These are phyloP conservation scores for Crocodylus rhombifer DNA, from an alignment of 2,797 vertebrate genomes.

Conservation along the genomic window DNA sequence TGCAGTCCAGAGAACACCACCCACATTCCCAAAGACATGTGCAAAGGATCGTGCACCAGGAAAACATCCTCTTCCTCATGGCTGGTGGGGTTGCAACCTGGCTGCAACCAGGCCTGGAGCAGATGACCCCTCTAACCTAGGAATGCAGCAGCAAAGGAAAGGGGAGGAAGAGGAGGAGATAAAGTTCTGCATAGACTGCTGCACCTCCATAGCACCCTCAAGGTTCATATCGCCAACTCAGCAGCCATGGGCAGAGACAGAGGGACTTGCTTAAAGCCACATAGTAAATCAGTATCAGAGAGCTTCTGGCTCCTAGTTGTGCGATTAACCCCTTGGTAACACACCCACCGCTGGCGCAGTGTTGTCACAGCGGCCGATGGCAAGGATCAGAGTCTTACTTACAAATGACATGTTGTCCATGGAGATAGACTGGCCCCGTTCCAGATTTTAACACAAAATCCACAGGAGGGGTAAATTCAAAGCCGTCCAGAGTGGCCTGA, in stretches of 20 bases:
- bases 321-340: not conserved
- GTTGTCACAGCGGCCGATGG: fast-evolving
- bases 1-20: not conserved
- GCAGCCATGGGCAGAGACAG: not conserved
- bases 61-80: not conserved
- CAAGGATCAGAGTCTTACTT: conserved; percentile 27
- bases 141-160: not conserved
- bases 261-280: not conserved
- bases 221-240: not conserved
- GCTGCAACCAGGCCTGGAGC: too few relatives aligned
- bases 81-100: too few relatives aligned
- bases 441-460: conserved; percentile 75
- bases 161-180: not conserved
- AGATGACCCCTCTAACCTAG: not conserved
- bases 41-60: not conserved
- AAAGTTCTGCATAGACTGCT: not conserved
- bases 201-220: not conserved
- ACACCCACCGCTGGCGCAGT: too few relatives aligned
- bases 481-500: conserved; percentile 73
- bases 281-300: not conserved
- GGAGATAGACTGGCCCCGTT: conserved; percentile 75
- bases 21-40: not conserved
- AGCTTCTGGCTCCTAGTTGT: not conserved
- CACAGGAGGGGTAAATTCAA: conserved; percentile 78
- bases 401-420: conserved; percentile 73